phyloP scores from a whole-genome alignment of 2,888 invertebrate species.

The Chrysotoxum bicinctum region DNA sequence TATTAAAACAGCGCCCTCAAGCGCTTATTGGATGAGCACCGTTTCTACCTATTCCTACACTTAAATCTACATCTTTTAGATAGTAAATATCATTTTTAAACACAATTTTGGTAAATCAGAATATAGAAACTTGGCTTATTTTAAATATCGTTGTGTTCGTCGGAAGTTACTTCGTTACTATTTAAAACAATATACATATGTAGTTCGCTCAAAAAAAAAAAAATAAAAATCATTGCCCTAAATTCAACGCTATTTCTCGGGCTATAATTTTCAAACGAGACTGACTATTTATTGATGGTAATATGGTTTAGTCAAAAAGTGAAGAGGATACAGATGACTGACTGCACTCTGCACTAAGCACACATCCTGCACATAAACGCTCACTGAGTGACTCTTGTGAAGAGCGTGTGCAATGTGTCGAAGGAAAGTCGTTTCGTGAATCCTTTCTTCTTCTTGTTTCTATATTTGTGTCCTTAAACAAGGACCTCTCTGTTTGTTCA shows the following conservation, averaged over 20 bases:
- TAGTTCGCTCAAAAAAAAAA: no score
- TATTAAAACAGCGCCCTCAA: no score
- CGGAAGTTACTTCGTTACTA: no score
- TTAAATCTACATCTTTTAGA: no score
- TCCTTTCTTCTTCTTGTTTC: constrained; percentile 20
- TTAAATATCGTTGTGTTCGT: no score
- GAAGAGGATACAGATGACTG: constrained; percentile 72
- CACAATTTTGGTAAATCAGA: no score
- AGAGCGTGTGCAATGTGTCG: neutral
- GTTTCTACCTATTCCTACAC: no score
- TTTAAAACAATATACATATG: no score
- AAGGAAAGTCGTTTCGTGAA: constrained; percentile 14
- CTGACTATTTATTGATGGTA: neutral
- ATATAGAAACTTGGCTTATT: no score
- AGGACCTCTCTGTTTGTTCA: constrained; percentile 46
- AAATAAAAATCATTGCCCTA: neutral
- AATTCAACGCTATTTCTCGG: neutral
- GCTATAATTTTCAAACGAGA: neutral
- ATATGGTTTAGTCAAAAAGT: constrained; percentile 24
- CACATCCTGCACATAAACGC: constrained; percentile 52
- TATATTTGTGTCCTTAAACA: constrained; percentile 8
- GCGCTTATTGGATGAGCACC: no score
- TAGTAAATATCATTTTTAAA: no score
- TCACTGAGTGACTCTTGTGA: constrained; percentile 26
- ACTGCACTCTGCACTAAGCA: constrained; percentile 52